Percentiles rank a stretch among this genome's conserved stretches.
Conservation (phyloP, 2,113 vertebrate genomes). For the Pandion haliaetus region DNA sequence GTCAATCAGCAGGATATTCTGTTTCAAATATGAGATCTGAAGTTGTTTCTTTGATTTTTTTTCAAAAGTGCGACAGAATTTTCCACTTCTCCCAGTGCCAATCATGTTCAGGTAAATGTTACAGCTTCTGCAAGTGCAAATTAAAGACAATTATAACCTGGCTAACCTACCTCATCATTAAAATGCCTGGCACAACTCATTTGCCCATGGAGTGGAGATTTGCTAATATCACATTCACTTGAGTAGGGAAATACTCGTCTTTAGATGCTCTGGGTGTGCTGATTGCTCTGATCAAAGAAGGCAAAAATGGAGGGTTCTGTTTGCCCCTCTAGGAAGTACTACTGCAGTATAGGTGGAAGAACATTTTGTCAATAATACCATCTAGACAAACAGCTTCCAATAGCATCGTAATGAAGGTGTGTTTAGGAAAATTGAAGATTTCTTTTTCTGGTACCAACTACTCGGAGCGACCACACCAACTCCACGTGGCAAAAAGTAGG, state of each 20-base stretch:
- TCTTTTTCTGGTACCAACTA: background rate
- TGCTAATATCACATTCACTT: background rate
- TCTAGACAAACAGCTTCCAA: background rate
- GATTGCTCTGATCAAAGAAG: background rate
- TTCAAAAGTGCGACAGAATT: background rate
- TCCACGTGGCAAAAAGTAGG: background rate
- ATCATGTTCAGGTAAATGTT: slow-evolving; percentile 30
- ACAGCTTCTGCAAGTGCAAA: slow-evolving; percentile 34
- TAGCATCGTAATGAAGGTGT: rapidly evolving
- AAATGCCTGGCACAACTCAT: slow-evolving; percentile 26
- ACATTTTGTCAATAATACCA: background rate
- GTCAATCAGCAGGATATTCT: slow-evolving; percentile 47
- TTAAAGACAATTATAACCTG: slow-evolving; percentile 59
- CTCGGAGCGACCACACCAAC: background rate
- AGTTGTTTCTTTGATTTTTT: slow-evolving; percentile 35
- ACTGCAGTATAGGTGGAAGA: background rate
- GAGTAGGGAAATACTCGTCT: background rate
- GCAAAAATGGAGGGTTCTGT: background rate
- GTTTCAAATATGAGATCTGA: slow-evolving; percentile 46
- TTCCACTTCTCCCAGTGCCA: slow-evolving; percentile 12
- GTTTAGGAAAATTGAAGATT: background rate
- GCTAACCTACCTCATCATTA: slow-evolving; percentile 21
- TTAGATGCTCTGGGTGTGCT: background rate
- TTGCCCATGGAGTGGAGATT: background rate
- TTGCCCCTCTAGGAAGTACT: background rate